Conservation (phyloP, 2,113 vertebrate species). For the Microcebus jonahi region DNA sequence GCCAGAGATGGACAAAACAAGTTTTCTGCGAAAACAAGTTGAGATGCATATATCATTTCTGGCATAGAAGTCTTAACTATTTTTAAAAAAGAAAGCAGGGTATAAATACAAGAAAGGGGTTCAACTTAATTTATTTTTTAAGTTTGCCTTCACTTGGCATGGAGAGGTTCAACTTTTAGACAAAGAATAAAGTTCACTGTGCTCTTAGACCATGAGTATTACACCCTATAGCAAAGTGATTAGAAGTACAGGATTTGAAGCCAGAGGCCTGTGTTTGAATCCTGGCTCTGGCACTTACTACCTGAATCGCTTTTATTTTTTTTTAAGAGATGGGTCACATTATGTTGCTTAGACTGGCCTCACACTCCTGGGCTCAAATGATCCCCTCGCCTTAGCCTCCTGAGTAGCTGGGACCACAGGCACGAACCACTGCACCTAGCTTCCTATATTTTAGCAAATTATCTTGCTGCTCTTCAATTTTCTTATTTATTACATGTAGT, state of each 20-base stretch:
- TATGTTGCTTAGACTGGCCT: no score
- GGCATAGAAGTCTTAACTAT: not conserved
- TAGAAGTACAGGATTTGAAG: not conserved
- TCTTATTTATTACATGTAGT: not conserved
- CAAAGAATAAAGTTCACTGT: not conserved
- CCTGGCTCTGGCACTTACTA: not conserved
- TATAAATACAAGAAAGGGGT: not conserved
- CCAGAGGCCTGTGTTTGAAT: no score
- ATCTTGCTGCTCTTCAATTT: not conserved
- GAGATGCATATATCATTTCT: not conserved
- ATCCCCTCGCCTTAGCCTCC: no score
- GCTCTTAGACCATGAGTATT: not conserved
- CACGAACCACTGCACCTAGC: no score
- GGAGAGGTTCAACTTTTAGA: not conserved
- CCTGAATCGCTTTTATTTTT: not conserved
- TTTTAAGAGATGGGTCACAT: no score
- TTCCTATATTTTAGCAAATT: not conserved
- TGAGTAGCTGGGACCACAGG: no score
- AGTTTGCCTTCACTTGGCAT: no score
- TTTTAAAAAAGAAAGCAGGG: not conserved
- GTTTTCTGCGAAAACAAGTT: not conserved
- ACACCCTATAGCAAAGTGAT: not conserved
- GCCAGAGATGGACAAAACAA: not conserved
- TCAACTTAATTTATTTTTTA: not conserved
- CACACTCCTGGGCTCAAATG: no score